These are phyloP conservation scores for Charaxes varanes DNA, from an alignment of 1,140 invertebrate genomes.

Conservation along the genomic window DNA sequence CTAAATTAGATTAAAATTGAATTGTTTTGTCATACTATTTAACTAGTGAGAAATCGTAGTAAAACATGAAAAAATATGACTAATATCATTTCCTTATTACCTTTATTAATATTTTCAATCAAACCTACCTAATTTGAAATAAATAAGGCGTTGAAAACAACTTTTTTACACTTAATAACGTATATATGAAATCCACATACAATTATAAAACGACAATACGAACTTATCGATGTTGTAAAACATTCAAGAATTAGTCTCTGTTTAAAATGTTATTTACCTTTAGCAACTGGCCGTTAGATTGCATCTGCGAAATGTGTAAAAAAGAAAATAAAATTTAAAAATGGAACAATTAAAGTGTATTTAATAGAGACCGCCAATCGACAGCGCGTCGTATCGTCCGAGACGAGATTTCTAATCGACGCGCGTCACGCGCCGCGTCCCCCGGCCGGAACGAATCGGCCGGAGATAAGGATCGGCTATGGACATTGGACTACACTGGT, in stretches of 20 bases:
- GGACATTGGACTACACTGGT: conserved; percentile 29
- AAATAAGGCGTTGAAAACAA: no score
- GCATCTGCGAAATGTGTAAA: conserved; percentile 19
- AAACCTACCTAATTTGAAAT: no score
- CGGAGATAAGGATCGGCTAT: conserved; percentile 52
- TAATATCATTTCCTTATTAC: no score
- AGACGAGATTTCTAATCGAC: conserved; percentile 61
- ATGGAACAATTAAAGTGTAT: conserved; percentile 21
- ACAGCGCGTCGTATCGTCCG: conserved; percentile 37
- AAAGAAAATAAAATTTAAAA: conserved; percentile 24
- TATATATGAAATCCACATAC: no score
- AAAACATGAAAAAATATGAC: no score
- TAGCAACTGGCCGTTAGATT: conserved; percentile 19
- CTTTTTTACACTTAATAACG: no score
- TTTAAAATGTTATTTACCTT: conserved; percentile 7
- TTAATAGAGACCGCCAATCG: conserved; percentile 42
- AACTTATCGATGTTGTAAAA: no score
- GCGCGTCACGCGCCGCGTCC: conserved; percentile 51
- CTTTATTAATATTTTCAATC: conserved; percentile 1
- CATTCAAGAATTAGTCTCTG: no score
- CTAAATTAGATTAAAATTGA: no score
- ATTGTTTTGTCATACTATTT: no score
- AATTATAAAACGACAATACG: no score
- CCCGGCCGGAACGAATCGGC: conserved; percentile 50
- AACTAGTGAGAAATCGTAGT: no score